phyloP scores from a whole-genome alignment of 2,888 invertebrate genomes.

The Xanthia togata region DNA sequence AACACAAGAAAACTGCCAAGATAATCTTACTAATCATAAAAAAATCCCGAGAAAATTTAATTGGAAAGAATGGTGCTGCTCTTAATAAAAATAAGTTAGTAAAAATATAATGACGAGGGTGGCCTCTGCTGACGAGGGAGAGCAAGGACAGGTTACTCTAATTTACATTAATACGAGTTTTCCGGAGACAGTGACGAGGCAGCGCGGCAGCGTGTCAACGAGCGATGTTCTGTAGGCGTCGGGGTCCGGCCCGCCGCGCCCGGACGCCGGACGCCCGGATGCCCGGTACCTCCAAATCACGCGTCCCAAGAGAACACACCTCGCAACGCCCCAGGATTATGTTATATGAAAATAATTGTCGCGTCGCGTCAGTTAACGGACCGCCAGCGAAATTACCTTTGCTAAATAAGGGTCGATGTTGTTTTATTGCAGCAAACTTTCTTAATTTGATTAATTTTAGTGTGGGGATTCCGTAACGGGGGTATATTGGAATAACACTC shows the following conservation, averaged over 20 bases:
- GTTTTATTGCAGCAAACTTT: constrained; percentile 81
- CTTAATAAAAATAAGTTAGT: constrained; percentile 48
- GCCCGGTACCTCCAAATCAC: constrained; percentile 78
- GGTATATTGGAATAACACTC: constrained; percentile 68
- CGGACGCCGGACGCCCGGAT: constrained; percentile 25
- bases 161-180: constrained; percentile 85
- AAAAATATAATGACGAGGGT: constrained; percentile 58
- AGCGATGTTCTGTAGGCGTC: constrained; percentile 61
- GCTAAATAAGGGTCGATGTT: constrained; percentile 82
- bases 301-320: constrained; percentile 81
- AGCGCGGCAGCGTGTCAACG: constrained; percentile 64
- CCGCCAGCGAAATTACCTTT: constrained; percentile 79
- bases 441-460: constrained; percentile 84
- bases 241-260: constrained; percentile 58
- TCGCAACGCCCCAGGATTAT: constrained; percentile 84
- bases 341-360: constrained; percentile 88
- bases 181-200: constrained; percentile 76
- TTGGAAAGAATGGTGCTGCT: constrained; percentile 42
- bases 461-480: constrained; percentile 65
- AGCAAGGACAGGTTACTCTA: constrained; percentile 77
- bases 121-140: constrained; percentile 72
- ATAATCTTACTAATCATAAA: constrained; percentile 53
- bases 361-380: constrained; percentile 79
- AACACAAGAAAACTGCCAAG: constrained; percentile 39
- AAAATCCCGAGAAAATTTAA: constrained; percentile 43